These are phyloP conservation scores for Alloscopus bannaensis DNA, from an alignment of 2,888 invertebrate species.

Conservation along the genomic window DNA sequence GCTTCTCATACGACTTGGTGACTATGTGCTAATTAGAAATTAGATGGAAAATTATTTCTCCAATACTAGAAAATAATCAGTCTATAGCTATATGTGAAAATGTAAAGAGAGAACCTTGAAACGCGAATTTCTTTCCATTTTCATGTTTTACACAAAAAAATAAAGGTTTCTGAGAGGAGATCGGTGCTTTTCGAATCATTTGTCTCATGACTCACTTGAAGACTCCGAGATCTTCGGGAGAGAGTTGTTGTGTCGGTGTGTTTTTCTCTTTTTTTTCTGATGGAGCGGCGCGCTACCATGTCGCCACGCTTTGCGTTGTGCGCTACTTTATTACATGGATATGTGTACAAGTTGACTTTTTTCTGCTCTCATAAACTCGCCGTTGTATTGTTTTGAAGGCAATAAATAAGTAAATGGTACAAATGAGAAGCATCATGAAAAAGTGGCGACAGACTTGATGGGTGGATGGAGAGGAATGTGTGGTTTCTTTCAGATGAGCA, in stretches of 20 bases:
- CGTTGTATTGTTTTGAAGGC: slow-evolving; percentile 66
- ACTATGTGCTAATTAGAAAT: too few relatives aligned
- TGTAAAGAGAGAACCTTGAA: too few relatives aligned
- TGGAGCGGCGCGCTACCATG: slow-evolving; percentile 67
- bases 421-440: slow-evolving; percentile 66
- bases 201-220: slow-evolving; percentile 63
- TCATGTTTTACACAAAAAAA: too few relatives aligned
- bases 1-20: too few relatives aligned
- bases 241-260: slow-evolving; percentile 57
- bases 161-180: too few relatives aligned
- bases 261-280: slow-evolving; percentile 58
- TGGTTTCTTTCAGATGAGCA: too few relatives aligned
- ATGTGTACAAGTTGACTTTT: slow-evolving; percentile 59
- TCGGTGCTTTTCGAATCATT: slow-evolving; percentile 62
- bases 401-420: slow-evolving; percentile 70
- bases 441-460: slow-evolving; percentile 65
- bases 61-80: too few relatives aligned
- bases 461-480: slow-evolving; percentile 64
- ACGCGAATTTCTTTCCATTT: too few relatives aligned
- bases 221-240: too few relatives aligned
- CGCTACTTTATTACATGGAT: slow-evolving; percentile 23
- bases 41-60: too few relatives aligned
- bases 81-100: too few relatives aligned
- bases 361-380: slow-evolving; percentile 36
- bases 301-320: slow-evolving; percentile 67